Conservation (phyloP, 2,113 vertebrate species). For the Dolichallabes microphthalmus region DNA sequence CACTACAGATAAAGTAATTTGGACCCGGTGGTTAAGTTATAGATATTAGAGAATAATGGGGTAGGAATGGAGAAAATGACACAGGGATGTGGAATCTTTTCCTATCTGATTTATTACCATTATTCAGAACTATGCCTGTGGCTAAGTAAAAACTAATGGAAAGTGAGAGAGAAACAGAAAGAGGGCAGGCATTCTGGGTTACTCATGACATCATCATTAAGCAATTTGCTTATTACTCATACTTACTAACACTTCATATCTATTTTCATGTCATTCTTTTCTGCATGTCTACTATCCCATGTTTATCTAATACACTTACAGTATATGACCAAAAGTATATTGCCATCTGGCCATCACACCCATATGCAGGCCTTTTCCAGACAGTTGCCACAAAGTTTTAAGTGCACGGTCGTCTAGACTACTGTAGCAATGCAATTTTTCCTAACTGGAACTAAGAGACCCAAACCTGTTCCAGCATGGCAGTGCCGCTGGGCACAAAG, state of each 20-base stretch:
- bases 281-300: background rate
- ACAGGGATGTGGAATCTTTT: constrained; percentile 15
- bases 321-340: background rate
- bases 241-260: constrained; percentile 18
- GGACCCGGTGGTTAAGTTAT: background rate
- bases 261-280: background rate
- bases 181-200: background rate
- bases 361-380: background rate
- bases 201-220: constrained; percentile 11
- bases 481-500: background rate
- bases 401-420: background rate
- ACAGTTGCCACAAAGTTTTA: background rate
- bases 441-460: background rate
- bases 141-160: background rate
- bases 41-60: background rate
- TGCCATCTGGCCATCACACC: background rate
- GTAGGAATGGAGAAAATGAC: constrained; percentile 12
- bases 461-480: background rate
- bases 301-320: background rate
- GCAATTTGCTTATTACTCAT: background rate
- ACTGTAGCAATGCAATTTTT: background rate
- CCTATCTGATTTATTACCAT: constrained; percentile 38
- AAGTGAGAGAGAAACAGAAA: background rate
- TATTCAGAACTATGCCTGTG: constrained; percentile 21
- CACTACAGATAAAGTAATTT: background rate